A percentile compares a stretch with the other conserved stretches of the same genome.
These are phyloP conservation scores for Scytalopus superciliaris DNA, from an alignment of 2,113 vertebrate species.

Conservation along the genomic window DNA sequence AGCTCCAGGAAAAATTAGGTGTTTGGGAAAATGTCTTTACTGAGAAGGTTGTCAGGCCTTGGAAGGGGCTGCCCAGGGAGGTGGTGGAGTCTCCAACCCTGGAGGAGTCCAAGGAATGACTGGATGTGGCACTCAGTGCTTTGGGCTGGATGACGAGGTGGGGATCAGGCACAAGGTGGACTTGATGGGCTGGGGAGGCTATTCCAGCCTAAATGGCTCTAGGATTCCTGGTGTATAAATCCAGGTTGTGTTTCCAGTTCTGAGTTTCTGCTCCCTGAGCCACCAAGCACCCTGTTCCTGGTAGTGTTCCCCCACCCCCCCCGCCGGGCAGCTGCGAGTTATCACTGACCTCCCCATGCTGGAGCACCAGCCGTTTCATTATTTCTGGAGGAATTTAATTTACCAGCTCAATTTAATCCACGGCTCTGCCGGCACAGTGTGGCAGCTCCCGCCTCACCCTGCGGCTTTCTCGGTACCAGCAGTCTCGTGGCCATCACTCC, in stretches of 20 bases:
- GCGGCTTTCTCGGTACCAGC: rapidly evolving
- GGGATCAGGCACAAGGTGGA: not conserved
- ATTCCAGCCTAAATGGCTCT: rapidly evolving
- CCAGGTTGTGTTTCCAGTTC: not conserved
- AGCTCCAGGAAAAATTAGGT: not conserved
- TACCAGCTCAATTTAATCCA: not conserved
- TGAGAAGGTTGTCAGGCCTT: not conserved
- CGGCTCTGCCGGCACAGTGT: not conserved
- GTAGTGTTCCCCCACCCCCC: rapidly evolving
- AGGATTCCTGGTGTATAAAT: not conserved
- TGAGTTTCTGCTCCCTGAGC: not conserved
- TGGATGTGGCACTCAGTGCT: not conserved
- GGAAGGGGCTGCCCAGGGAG: not conserved
- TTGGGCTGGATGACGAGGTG: not conserved
- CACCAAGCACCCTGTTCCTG: not conserved
- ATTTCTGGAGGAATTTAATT: not conserved
- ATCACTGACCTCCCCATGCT: not conserved
- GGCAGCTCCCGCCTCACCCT: not conserved
- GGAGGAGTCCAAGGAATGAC: not conserved
- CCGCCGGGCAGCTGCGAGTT: not conserved
- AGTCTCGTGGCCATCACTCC: rapidly evolving
- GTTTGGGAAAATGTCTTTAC: not conserved
- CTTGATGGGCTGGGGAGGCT: rapidly evolving
- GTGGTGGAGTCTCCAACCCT: not conserved
- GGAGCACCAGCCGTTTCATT: not conserved